These are phyloP conservation scores for Calcarius lapponicus DNA, from an alignment of 2,797 vertebrate genomes.

Conservation along the genomic window DNA sequence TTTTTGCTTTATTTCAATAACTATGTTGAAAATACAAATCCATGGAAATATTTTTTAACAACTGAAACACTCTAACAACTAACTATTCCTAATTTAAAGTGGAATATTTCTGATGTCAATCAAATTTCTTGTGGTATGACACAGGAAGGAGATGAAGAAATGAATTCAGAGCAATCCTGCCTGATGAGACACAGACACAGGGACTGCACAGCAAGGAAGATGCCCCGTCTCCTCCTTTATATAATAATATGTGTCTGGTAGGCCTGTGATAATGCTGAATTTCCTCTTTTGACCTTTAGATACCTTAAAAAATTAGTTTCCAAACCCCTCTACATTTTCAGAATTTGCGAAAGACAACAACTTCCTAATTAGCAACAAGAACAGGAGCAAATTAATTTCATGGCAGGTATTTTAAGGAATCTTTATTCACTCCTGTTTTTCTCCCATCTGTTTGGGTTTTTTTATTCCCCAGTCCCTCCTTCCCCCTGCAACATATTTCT, in stretches of 20 bases:
- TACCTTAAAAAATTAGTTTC: neutral
- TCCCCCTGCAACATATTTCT: neutral
- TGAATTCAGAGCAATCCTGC: neutral
- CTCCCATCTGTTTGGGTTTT: neutral
- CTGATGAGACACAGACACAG: fast-evolving
- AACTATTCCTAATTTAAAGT: slow-evolving; percentile 24
- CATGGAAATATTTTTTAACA: neutral
- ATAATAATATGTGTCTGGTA: neutral
- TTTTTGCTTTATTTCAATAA: neutral
- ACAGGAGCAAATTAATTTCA: neutral
- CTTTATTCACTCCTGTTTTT: neutral
- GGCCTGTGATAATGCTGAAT: neutral
- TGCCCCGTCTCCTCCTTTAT: fast-evolving
- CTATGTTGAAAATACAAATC: slow-evolving; percentile 4
- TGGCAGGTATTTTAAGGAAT: neutral
- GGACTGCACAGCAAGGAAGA: neutral
- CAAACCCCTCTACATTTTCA: neutral
- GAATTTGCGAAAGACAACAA: neutral
- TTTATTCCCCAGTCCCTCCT: neutral
- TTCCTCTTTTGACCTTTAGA: neutral
- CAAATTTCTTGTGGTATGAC: neutral
- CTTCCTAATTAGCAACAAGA: neutral
- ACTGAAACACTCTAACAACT: neutral
- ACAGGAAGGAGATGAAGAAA: neutral
- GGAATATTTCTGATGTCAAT: slow-evolving; percentile 33